Base-by-base conservation (phyloP, 2,797 vertebrate species). In the Darevskia mixta region DNA sequence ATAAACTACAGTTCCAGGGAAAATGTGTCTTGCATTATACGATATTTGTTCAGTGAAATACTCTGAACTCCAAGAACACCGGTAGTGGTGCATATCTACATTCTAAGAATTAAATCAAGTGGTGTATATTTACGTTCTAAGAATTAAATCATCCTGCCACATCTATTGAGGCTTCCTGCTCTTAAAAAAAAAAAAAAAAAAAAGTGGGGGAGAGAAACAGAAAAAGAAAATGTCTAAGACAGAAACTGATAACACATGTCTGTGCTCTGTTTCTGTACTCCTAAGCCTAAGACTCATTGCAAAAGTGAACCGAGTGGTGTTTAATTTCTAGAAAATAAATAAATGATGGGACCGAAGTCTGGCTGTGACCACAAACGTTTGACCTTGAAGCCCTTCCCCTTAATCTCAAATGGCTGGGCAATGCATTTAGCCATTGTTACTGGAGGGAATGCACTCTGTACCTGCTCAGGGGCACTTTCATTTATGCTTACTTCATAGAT, bases 101-200 rank as follows among this genome's bases (percentile, higher is more conserved):
- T 98, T 98, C 97, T 97, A 95, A 95, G 97, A 98, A 98, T 94
- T 92, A 83, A 95, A 87, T 95, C 94, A 96, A 95, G 95, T 20
- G 77, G 90, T 93, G 95, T 94, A 95, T 95, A 92, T 66, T 79
- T 82, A 89, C 64, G 4, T 89, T 89, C 88, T 89, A 86, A 2
- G 84, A 69, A 41, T 91, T 55, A 88, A 96, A 95, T 96, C 94
- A 25, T 93, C 85, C 85, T 45, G 3, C 89, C 93, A 1, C 95
- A 96, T 95, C 95, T 72, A 64, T 69, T 90, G 94, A 95, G 92
- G 94, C 96, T 96, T 97, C 96, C 96, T 97, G 96, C 90, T 79
- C 90, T 32, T 1, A 1, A 87, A 66, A 90, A 66, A 89, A 90
- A 93, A 1, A 87, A 66, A 90, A 66, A 89, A 90, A 93, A 77